Evolutionary conservation across 2,113 vertebrate genomes (phyloP).

Genomic region (human (Homo sapiens)): GRCh38 chr9:116502001-116502500

Average conservation of each 20-base stretch:
- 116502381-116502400: not conserved
- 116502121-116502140: constrained; percentile 24
- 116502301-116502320: too few species aligned
- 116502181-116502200: too few species aligned
- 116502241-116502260: not conserved
- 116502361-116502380: not conserved
- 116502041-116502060: constrained; percentile 43
- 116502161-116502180: too few species aligned
- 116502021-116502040: constrained; percentile 78
- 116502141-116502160: not conserved
- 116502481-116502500: not conserved
- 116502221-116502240: not conserved
- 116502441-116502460: not conserved
- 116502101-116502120: constrained; percentile 50
- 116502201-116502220: too few species aligned
- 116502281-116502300: not conserved
- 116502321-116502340: not conserved
- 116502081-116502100: constrained; percentile 72
- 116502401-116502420: not conserved
- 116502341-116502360: not conserved
- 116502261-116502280: not conserved
- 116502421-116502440: not conserved
- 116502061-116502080: constrained; percentile 58
- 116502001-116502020: not conserved
- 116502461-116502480: not conserved